Evolutionary conservation across 2,888 invertebrate species (phyloP).

Genomic region (Xestia c-nigrum): DNA sequence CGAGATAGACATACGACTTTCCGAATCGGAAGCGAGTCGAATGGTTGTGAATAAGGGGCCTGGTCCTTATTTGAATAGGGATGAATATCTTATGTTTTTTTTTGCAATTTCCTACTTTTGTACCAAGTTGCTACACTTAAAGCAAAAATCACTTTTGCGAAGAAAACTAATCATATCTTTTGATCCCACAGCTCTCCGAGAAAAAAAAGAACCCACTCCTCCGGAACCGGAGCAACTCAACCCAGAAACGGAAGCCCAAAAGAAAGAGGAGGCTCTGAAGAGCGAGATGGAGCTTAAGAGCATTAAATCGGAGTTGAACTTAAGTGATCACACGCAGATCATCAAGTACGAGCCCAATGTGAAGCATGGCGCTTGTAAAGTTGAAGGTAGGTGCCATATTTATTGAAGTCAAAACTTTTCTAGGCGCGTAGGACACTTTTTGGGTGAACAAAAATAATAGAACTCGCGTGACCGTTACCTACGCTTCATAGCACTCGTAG

Average conservation of each 20-base stretch:
- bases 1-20: too few species aligned
- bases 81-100: too few species aligned
- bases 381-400: slow-evolving; percentile 79
- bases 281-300: slow-evolving; percentile 85
- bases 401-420: too few species aligned
- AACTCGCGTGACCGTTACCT: too few species aligned
- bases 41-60: too few species aligned
- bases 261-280: slow-evolving; percentile 82
- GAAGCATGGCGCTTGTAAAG: slow-evolving; percentile 85
- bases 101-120: too few species aligned
- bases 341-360: slow-evolving; percentile 89
- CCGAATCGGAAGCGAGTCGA: too few species aligned
- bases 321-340: slow-evolving; percentile 88
- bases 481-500: too few species aligned
- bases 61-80: too few species aligned
- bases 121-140: too few species aligned
- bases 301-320: slow-evolving; percentile 87
- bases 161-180: neutral
- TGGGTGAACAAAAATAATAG: too few species aligned
- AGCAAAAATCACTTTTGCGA: neutral
- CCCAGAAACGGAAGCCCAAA: slow-evolving; percentile 77
- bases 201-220: slow-evolving; percentile 73
- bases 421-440: too few species aligned
- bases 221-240: slow-evolving; percentile 65
- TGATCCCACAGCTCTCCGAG: slow-evolving; percentile 68